Base-by-base conservation (phyloP, 2,797 vertebrate genomes). In the Enteromius thamalakanensis region DNA sequence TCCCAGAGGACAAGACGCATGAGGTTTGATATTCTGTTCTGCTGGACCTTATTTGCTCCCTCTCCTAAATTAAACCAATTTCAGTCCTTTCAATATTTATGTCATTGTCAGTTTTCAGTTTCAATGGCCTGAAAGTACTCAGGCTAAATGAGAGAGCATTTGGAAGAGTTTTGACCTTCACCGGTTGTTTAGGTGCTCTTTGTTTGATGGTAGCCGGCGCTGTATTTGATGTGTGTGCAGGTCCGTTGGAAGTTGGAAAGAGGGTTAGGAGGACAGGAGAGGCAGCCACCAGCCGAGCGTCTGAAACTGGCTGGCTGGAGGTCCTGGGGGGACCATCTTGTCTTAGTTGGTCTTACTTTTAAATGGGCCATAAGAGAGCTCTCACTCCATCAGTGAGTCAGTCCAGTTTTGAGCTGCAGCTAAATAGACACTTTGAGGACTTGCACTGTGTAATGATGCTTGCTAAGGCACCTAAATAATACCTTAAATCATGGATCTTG, bases 221-320 rank as follows among this genome's bases (percentile, higher is more conserved):
- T 47, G 62, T 34, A 47, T 77, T 82, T 82, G 58, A 86, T 86
- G 76, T 80, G 58, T 55, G 47, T 60, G 34, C 51, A 21, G 19
- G 84, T 65, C 42, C 9, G 58, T 42, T 71, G 68, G 64, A 83
- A 65, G 76, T 83, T 86, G 81, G 82, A 89, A 88, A 86, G 84
- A 86, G 80, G 88, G 76, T 89, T 85, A 86, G 80, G 80, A 82
- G 85, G 71, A 77, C 85, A 81, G 81, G 17, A 77, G 77, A 85
- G 75, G 64, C 77, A 74, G 80, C 76, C 77, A 75, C 23, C 51
- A 76, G 80, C 37, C 37, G 62, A 60, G 81, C 40, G 60, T 85
- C 78, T 87, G 84, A 49, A 65, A 80, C 64, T n/a, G 51, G 21
- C 74, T 77, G 81, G 49, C 37, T 83, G 21, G 40, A 34, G 65